Conservation (phyloP, 2,797 vertebrate genomes). For the Lepilemur septentrionalis region DNA sequence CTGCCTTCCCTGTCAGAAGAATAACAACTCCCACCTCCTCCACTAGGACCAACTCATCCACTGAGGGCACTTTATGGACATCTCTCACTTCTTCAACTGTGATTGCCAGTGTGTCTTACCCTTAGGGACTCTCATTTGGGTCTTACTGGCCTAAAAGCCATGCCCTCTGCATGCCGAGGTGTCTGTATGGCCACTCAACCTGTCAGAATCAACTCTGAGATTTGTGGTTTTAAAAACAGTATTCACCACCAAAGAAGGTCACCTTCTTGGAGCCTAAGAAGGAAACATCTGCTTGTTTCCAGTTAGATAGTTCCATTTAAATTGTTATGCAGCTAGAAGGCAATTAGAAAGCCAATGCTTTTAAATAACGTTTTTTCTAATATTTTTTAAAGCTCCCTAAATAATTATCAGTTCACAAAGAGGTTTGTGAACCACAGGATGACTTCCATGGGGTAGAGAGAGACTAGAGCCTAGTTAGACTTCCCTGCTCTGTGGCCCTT, state of each 20-base stretch:
- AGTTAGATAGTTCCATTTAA: neutral
- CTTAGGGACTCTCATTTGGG: neutral
- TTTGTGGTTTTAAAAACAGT: neutral
- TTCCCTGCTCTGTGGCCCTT: neutral
- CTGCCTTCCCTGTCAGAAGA: neutral
- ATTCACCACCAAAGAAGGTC: neutral
- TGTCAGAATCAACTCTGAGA: conserved; percentile 21
- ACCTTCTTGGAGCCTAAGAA: neutral
- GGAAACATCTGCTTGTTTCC: neutral
- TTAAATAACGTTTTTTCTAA: neutral
- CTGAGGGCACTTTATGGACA: neutral
- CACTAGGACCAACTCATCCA: too few relatives aligned
- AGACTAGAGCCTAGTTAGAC: too few relatives aligned
- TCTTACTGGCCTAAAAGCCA: neutral
- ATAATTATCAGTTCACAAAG: neutral
- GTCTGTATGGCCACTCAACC: neutral
- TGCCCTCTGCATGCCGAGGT: rapidly evolving
- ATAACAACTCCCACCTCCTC: neutral
- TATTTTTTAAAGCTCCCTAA: neutral
- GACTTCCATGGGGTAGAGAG: too few relatives aligned
- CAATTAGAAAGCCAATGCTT: neutral
- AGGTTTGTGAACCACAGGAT: neutral
- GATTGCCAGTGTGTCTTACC: neutral
- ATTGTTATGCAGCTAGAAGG: neutral
- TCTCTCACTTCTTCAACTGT: neutral